Evolutionary conservation across 2,888 invertebrate genomes (phyloP).

Genomic region (Drosophila anomelani): DNA sequence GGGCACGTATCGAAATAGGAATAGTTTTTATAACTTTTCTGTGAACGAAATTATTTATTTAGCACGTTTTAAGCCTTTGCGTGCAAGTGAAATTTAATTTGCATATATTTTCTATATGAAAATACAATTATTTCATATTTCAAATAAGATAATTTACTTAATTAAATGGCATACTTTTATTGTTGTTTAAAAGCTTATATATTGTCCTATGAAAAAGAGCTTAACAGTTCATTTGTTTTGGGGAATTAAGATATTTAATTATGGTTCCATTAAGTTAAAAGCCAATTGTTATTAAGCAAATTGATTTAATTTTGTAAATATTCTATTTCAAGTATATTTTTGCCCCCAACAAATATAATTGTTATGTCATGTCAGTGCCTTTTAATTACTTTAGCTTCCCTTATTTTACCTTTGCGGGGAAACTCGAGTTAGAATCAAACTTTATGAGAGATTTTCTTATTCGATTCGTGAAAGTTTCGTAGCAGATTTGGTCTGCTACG

Average conservation of each 20-base stretch:
- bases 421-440: constrained; percentile 6
- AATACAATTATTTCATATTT: not conserved
- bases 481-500: constrained; percentile 21
- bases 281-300: not conserved
- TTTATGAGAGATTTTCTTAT: constrained; percentile 23
- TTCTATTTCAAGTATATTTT: not conserved
- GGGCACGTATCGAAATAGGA: constrained; percentile 16
- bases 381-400: constrained; percentile 1
- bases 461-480: constrained; percentile 26
- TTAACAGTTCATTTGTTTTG: not conserved
- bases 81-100: constrained; percentile 7
- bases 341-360: not conserved
- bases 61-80: constrained; percentile 2
- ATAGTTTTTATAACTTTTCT: constrained; percentile 12
- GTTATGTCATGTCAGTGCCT: not conserved
- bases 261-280: not conserved
- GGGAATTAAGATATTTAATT: not conserved
- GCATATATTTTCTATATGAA: too few relatives aligned
- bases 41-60: constrained; percentile 16
- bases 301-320: not conserved
- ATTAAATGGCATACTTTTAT: not conserved
- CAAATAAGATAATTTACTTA: not conserved
- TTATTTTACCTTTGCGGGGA: not conserved
- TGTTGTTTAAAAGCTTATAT: not conserved
- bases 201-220: not conserved